Conservation (phyloP, 2,888 invertebrate genomes). For the Pecten maximus region DNA sequence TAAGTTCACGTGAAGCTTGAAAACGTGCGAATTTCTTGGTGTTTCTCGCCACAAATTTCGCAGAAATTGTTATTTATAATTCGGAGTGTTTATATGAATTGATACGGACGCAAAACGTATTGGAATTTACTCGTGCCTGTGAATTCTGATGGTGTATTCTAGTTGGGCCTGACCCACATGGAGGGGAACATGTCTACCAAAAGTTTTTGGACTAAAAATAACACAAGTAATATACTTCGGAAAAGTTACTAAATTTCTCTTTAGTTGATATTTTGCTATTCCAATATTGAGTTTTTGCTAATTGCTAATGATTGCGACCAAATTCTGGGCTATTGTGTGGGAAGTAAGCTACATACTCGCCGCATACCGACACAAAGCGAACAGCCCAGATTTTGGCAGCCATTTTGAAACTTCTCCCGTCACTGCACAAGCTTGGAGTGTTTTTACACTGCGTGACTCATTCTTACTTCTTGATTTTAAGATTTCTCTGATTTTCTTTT, state of each 20-base stretch:
- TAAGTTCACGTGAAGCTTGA: slow-evolving; percentile 84
- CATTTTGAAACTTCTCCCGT: slow-evolving; percentile 66
- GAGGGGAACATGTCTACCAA: slow-evolving; percentile 32
- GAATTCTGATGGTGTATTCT: slow-evolving; percentile 39
- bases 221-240: not conserved
- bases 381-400: slow-evolving; percentile 61
- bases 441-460: slow-evolving; percentile 21
- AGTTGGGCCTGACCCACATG: slow-evolving; percentile 20
- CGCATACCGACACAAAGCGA: slow-evolving; percentile 45
- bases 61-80: slow-evolving; percentile 25
- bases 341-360: slow-evolving; percentile 35
- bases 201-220: slow-evolving; percentile 28
- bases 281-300: slow-evolving; percentile 4
- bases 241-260: slow-evolving; percentile 27
- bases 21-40: slow-evolving; percentile 35
- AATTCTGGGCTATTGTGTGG: slow-evolving; percentile 20
- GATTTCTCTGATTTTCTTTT: slow-evolving; percentile 35
- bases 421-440: slow-evolving; percentile 39
- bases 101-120: slow-evolving; percentile 1
- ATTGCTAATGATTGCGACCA: slow-evolving; percentile 11
- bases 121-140: not conserved
- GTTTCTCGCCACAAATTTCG: slow-evolving; percentile 27
- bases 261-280: not conserved
- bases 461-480: slow-evolving; percentile 38
- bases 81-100: not conserved